Evolutionary conservation across 2,797 vertebrate genomes (phyloP).

Genomic region (Octomys mimax): DNA sequence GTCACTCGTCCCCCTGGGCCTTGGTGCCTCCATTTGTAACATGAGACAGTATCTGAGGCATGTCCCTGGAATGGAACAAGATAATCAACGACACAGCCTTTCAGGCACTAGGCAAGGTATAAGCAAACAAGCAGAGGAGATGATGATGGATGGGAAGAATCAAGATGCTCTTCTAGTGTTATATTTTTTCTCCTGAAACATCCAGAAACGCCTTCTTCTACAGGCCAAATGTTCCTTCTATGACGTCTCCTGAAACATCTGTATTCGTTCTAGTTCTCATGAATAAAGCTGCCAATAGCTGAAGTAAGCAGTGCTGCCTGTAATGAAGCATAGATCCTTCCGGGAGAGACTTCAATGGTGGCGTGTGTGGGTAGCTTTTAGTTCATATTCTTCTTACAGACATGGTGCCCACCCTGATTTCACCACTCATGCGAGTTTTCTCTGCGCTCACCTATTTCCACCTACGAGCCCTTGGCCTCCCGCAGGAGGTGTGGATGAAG

Average conservation of each 20-base stretch:
- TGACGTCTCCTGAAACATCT: background rate
- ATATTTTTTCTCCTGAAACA: background rate
- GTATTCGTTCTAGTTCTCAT: background rate
- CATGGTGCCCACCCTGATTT: background rate
- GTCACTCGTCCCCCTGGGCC: background rate
- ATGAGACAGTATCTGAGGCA: background rate
- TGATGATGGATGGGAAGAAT: background rate
- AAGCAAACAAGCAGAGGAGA: background rate
- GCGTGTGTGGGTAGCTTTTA: background rate
- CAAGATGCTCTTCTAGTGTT: background rate
- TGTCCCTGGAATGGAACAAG: background rate
- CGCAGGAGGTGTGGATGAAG: background rate
- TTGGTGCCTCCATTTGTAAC: background rate
- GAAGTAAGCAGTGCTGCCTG: background rate
- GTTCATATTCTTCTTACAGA: background rate
- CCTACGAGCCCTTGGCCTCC: background rate
- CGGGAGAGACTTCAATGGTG: background rate
- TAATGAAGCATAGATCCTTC: background rate
- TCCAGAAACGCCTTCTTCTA: slow-evolving; percentile 33
- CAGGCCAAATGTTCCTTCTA: background rate
- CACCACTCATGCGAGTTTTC: background rate
- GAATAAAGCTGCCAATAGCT: background rate
- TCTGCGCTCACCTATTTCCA: background rate
- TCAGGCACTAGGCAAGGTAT: background rate
- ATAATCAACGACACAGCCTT: background rate